Evolutionary conservation across 1,140 invertebrate species (phyloP).

Genomic region (Agraylea sexmaculata): DNA sequence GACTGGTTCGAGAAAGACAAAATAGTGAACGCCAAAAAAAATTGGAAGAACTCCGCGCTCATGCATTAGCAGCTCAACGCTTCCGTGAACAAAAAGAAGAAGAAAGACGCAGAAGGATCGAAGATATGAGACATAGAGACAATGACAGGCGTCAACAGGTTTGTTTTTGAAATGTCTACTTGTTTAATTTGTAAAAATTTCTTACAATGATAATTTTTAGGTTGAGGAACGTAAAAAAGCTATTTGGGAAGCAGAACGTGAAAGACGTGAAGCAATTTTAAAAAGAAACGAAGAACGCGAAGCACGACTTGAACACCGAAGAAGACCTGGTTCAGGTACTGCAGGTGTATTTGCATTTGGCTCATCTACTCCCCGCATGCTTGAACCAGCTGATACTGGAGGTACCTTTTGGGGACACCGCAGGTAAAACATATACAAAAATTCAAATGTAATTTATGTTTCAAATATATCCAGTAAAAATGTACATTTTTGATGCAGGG

Average conservation of each 20-base stretch:
- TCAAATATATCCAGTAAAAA: neutral
- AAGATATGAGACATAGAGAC: conserved; percentile 66
- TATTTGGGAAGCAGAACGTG: conserved; percentile 76
- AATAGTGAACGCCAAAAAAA: conserved; percentile 76
- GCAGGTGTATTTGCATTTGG: conserved; percentile 75
- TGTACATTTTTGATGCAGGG: conserved; percentile 38
- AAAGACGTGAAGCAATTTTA: conserved; percentile 71
- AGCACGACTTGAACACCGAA: conserved; percentile 70
- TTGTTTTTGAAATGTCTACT: neutral
- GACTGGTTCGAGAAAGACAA: conserved; percentile 63
- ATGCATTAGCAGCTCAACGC: conserved; percentile 73
- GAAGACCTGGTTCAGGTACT: conserved; percentile 59
- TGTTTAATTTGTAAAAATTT: no score
- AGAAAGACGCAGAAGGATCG: conserved; percentile 63
- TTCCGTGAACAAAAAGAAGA: conserved; percentile 81
- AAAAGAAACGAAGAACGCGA: conserved; percentile 76
- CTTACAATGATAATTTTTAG: conserved; percentile 47
- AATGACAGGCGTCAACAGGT: conserved; percentile 55
- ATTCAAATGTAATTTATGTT: no score
- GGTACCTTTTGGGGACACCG: conserved; percentile 70
- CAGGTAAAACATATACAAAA: conserved; percentile 33
- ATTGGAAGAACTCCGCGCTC: conserved; percentile 73
- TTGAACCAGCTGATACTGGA: conserved; percentile 68
- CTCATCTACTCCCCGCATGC: conserved; percentile 74
- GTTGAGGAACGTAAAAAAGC: conserved; percentile 78